These are phyloP conservation scores for Hydractinia echinata DNA, from an alignment of 30 jellyfish, hydroid and myxozoan species.

Conservation along the genomic window DNA sequence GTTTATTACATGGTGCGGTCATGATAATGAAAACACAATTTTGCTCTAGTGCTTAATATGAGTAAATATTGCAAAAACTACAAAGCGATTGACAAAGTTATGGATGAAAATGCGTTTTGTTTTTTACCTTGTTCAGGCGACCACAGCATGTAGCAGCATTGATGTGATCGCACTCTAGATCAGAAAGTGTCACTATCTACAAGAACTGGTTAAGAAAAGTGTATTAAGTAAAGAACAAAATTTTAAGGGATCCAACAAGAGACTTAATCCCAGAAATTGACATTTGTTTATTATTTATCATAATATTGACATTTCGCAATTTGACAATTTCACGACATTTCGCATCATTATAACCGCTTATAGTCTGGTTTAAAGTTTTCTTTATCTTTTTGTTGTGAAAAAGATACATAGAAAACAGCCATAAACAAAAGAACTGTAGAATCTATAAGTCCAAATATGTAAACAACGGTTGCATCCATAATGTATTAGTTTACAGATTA, in stretches of 20 bases:
- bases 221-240: too few species aligned
- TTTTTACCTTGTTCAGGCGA: constrained; percentile 57
- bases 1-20: too few species aligned
- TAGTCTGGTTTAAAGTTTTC: too few species aligned
- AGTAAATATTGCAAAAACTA: too few species aligned
- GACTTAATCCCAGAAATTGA: too few species aligned
- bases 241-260: too few species aligned
- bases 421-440: constrained; percentile 49
- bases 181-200: constrained; percentile 64
- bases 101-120: not conserved
- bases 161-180: constrained; percentile 67
- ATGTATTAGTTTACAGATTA: too few species aligned
- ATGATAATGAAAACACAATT: too few species aligned
- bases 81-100: not conserved
- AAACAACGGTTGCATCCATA: constrained; percentile 32
- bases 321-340: not conserved
- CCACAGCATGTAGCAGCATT: constrained; percentile 78
- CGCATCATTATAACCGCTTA: not conserved
- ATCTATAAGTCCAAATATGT: constrained; percentile 47
- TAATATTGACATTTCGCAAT: too few species aligned
- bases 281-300: too few species aligned
- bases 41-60: too few species aligned
- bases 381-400: too few species aligned
- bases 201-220: not conserved
- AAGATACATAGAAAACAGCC: constrained; percentile 74